A percentile compares a stretch with the other conserved stretches of the same genome.
Evolutionary conservation across 2,113 vertebrate genomes (phyloP).

Genomic region (Mus musculus): DNA sequence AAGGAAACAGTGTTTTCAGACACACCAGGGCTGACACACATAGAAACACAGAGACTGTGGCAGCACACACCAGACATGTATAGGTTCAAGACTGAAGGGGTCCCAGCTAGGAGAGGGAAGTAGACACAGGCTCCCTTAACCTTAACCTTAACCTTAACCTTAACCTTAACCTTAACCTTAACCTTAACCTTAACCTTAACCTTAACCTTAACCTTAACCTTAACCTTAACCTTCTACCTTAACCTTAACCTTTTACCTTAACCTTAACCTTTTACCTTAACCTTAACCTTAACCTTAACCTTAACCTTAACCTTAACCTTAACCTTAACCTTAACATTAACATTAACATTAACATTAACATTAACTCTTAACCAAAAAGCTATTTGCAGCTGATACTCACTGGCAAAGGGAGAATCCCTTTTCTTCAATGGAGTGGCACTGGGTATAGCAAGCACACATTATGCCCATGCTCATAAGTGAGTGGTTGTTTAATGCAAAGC

Average conservation of each 20-base stretch:
- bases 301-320: neutral
- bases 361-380: neutral
- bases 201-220: neutral
- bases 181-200: neutral
- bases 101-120: neutral
- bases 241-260: too few species aligned
- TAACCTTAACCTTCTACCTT: too few species aligned
- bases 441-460: neutral
- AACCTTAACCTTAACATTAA: too few species aligned
- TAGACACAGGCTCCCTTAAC: neutral
- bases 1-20: neutral
- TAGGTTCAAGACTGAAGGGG: neutral
- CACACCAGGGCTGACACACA: neutral
- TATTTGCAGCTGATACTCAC: neutral
- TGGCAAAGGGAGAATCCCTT: neutral
- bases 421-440: neutral
- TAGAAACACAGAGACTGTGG: neutral
- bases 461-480: neutral
- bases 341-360: too few species aligned
- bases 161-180: too few species aligned
- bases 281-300: neutral
- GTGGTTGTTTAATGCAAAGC: neutral
- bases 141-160: too few species aligned
- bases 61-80: neutral
- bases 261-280: too few species aligned